phyloP scores from a whole-genome alignment of 2,888 invertebrate genomes.

The Aplocera efformata region DNA sequence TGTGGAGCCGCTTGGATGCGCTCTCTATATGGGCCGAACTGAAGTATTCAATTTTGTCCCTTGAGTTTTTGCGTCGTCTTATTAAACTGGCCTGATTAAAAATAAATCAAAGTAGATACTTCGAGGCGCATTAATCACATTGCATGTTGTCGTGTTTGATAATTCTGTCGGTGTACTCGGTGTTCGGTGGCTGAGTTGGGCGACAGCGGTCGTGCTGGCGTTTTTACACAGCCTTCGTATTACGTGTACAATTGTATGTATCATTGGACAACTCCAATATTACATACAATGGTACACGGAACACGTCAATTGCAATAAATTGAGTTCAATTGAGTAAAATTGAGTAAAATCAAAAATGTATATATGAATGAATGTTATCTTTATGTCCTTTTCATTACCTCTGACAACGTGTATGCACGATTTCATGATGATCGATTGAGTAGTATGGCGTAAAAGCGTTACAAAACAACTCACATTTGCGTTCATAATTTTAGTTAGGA shows the following conservation, averaged over 20 bases:
- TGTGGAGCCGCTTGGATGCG: conserved; percentile 24
- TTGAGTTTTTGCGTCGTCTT: conserved; percentile 40
- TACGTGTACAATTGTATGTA: conserved; percentile 34
- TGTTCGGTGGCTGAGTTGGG: conserved; percentile 34
- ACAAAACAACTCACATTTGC: too few relatives aligned
- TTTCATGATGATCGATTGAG: too few relatives aligned
- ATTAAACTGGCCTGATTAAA: conserved; percentile 42
- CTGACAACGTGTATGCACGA: too few relatives aligned
- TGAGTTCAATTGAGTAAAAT: too few relatives aligned
- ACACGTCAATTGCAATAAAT: too few relatives aligned
- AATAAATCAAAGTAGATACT: conserved; percentile 60
- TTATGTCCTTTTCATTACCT: too few relatives aligned
- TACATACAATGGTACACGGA: too few relatives aligned
- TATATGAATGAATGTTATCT: not conserved
- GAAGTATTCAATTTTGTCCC: conserved; percentile 42
- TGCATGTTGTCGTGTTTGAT: conserved; percentile 47
- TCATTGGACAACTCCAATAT: too few relatives aligned
- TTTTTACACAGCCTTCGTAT: conserved; percentile 19
- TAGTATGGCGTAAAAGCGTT: too few relatives aligned
- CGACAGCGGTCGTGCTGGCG: conserved; percentile 10
- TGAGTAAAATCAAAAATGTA: too few relatives aligned
- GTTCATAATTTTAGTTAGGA: too few relatives aligned
- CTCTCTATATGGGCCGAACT: conserved; percentile 33
- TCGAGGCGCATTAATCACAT: conserved; percentile 61
- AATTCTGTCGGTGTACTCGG: conserved; percentile 35